These are phyloP conservation scores for Drosophila planitibia DNA, from an alignment of 2,888 invertebrate species.

Conservation along the genomic window DNA sequence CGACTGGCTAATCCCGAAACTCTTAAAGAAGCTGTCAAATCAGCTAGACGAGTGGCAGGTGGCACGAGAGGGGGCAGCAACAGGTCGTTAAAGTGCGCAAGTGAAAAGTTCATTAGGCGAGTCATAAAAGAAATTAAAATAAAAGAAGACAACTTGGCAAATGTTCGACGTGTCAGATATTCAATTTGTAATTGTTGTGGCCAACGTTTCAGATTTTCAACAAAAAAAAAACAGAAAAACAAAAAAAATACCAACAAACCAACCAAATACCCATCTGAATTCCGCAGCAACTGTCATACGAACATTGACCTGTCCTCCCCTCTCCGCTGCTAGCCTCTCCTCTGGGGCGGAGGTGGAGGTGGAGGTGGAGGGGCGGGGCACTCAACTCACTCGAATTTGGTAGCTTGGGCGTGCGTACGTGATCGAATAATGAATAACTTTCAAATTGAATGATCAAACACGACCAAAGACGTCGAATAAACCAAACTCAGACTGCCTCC, in stretches of 20 bases:
- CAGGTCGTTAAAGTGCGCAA: conserved; percentile 55
- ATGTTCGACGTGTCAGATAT: conserved; percentile 74
- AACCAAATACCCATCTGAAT: conserved; percentile 32
- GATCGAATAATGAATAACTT: conserved; percentile 82
- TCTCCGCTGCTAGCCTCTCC: neutral
- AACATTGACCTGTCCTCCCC: conserved; percentile 65
- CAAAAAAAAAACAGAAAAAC: neutral
- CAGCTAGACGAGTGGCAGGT: neutral
- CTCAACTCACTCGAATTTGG: conserved; percentile 33
- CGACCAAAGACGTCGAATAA: conserved; percentile 46
- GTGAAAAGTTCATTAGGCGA: conserved; percentile 78
- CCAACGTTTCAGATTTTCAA: conserved; percentile 44
- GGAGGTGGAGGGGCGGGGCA: conserved; percentile 12
- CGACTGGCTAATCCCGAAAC: conserved; percentile 55
- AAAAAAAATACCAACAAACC: neutral
- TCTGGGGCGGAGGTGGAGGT: neutral
- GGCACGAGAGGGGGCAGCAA: neutral
- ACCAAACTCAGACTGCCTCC: conserved; percentile 20
- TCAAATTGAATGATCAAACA: conserved; percentile 82
- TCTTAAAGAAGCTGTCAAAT: conserved; percentile 60
- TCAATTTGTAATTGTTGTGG: conserved; percentile 74
- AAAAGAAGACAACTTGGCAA: conserved; percentile 35
- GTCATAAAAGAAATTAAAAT: conserved; percentile 54
- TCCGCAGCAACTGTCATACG: conserved; percentile 60
- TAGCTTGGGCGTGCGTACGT: conserved; percentile 71